Evolutionary conservation across 1,140 invertebrate genomes (phyloP).

Genomic region (Brachionus sp.): DNA sequence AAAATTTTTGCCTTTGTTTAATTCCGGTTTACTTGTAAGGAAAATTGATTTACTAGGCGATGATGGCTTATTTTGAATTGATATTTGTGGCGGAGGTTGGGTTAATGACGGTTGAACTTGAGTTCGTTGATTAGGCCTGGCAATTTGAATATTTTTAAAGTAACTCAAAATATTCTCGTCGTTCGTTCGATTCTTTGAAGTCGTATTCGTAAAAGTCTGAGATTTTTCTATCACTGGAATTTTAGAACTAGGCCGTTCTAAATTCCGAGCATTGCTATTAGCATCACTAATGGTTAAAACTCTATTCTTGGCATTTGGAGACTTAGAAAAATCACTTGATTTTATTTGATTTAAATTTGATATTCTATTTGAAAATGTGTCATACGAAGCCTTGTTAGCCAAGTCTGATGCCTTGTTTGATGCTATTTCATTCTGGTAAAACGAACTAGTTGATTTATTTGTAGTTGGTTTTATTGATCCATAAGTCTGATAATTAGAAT

Average conservation of each 20-base stretch:
- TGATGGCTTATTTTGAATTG: neutral
- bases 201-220: neutral
- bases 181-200: neutral
- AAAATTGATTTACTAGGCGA: neutral
- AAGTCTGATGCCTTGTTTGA: neutral
- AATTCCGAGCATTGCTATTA: neutral
- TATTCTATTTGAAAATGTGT: neutral
- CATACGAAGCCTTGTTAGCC: neutral
- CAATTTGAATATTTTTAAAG: neutral
- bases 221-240: neutral
- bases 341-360: neutral
- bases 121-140: neutral
- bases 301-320: neutral
- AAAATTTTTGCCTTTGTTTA: neutral
- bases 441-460: neutral
- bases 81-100: neutral
- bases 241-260: neutral
- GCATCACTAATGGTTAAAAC: neutral
- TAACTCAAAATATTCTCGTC: neutral
- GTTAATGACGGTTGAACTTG: neutral
- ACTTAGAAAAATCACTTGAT: neutral
- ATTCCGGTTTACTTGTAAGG: neutral
- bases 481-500: neutral
- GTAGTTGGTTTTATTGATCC: neutral
- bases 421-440: neutral